phyloP scores from a whole-genome alignment of 35 echinoderm and acorn worm species.

The Amphiura filiformis region DNA sequence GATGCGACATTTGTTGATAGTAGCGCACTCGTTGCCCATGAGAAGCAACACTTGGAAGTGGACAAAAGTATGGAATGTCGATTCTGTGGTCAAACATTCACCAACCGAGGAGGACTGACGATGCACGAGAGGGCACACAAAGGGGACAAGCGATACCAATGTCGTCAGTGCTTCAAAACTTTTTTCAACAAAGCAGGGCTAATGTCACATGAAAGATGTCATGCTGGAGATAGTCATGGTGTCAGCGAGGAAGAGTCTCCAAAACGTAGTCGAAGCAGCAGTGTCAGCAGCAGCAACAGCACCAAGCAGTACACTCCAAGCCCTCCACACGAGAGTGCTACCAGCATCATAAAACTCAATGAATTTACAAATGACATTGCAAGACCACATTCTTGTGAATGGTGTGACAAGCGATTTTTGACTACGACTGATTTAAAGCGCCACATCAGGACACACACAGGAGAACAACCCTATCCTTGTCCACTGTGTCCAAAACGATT shows the following conservation, averaged over 20 bases:
- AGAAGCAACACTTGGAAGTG: background rate
- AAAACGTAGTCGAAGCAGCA: background rate
- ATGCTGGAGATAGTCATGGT: background rate
- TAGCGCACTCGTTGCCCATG: background rate
- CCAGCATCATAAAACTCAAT: background rate
- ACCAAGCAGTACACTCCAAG: background rate
- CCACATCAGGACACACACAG: background rate
- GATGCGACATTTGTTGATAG: background rate
- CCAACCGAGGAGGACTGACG: background rate
- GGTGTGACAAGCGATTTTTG: background rate
- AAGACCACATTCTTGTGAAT: background rate
- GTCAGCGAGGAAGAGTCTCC: background rate
- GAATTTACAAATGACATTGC: background rate
- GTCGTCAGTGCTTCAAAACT: background rate
- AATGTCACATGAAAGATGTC: constrained; percentile 1
- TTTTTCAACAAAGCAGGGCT: constrained; percentile 2
- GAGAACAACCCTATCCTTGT: background rate
- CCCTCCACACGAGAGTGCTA: background rate
- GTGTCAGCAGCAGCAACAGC: background rate
- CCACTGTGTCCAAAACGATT: background rate
- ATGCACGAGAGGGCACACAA: background rate
- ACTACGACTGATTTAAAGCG: background rate
- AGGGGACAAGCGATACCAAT: background rate
- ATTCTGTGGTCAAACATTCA: background rate
- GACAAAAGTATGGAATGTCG: constrained; percentile 9